A percentile compares a stretch with the other conserved stretches of the same genome.
These are phyloP conservation scores for Hypomecis atomaria DNA, from an alignment of 2,888 invertebrate genomes.

Conservation along the genomic window DNA sequence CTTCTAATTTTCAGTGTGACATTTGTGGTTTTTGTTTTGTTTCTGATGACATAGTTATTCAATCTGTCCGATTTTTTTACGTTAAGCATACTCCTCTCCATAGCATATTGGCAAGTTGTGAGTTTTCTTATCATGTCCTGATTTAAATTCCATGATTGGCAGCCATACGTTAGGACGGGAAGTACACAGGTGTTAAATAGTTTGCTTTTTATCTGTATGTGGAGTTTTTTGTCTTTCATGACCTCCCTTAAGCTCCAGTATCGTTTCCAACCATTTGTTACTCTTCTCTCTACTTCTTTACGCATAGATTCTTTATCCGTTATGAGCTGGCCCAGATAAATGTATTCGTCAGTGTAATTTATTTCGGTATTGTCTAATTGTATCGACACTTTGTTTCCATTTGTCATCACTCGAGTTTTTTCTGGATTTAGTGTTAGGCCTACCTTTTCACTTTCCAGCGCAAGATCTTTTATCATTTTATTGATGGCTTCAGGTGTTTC, in stretches of 20 bases:
- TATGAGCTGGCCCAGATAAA: slow-evolving; percentile 1
- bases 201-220: slow-evolving; percentile 9
- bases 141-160: slow-evolving; percentile 5
- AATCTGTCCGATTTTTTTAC: no score
- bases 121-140: no score
- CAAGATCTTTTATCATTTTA: no score
- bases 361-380: slow-evolving; percentile 5
- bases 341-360: neutral
- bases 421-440: no score
- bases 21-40: no score
- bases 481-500: no score
- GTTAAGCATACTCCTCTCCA: no score
- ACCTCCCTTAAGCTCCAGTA: slow-evolving; percentile 25
- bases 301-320: slow-evolving; percentile 1
- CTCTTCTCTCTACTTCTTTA: slow-evolving; percentile 24
- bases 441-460: no score
- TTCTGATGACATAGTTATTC: no score
- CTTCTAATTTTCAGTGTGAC: no score
- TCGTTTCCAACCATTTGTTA: slow-evolving; percentile 20
- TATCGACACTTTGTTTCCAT: slow-evolving; percentile 2
- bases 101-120: no score
- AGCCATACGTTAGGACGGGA: slow-evolving; percentile 19
- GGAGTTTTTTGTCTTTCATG: slow-evolving; percentile 22
- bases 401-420: neutral
- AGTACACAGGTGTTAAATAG: slow-evolving; percentile 23